Conservation (phyloP, 2,888 invertebrate genomes). For the Druceiella hillmani region DNA sequence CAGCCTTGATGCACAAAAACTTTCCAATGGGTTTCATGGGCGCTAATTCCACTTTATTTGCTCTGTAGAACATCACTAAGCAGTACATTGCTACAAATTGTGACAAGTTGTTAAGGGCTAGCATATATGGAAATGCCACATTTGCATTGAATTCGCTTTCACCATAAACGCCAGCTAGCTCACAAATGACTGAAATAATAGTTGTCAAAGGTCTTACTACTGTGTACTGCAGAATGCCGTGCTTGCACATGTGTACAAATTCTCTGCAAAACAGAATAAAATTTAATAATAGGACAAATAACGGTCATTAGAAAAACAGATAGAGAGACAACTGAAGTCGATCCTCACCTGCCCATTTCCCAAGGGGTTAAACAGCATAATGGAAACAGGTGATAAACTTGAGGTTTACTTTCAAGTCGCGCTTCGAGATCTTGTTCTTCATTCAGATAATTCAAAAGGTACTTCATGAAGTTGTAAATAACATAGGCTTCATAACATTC, state of each 20-base stretch:
- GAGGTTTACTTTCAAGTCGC: slow-evolving; percentile 72
- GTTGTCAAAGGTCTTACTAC: slow-evolving; percentile 88
- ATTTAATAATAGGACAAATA: neutral
- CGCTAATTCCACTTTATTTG: slow-evolving; percentile 77
- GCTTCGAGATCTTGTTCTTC: slow-evolving; percentile 82
- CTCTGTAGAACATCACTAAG: slow-evolving; percentile 87
- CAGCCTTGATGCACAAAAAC: slow-evolving; percentile 95
- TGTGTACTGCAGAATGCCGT: slow-evolving; percentile 94
- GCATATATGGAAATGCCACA: slow-evolving; percentile 86
- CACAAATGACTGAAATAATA: slow-evolving; percentile 83
- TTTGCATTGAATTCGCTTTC: slow-evolving; percentile 85
- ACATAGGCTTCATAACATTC: slow-evolving; percentile 98
- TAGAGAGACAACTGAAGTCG: neutral
- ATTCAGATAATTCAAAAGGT: slow-evolving; percentile 84
- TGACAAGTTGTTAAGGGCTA: slow-evolving; percentile 84
- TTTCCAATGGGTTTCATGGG: slow-evolving; percentile 94
- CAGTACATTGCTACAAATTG: slow-evolving; percentile 97
- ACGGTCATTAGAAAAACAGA: neutral
- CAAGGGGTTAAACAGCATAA: slow-evolving; percentile 88
- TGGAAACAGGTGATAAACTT: slow-evolving; percentile 86
- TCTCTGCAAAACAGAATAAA: slow-evolving; percentile 54
- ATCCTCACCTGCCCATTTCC: slow-evolving; percentile 77
- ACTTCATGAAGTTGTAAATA: slow-evolving; percentile 97
- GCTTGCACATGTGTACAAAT: slow-evolving; percentile 92
- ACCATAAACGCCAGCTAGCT: slow-evolving; percentile 78